phyloP scores from a whole-genome alignment of 2,113 vertebrate species.

The Ptychochromis oligacanthus region DNA sequence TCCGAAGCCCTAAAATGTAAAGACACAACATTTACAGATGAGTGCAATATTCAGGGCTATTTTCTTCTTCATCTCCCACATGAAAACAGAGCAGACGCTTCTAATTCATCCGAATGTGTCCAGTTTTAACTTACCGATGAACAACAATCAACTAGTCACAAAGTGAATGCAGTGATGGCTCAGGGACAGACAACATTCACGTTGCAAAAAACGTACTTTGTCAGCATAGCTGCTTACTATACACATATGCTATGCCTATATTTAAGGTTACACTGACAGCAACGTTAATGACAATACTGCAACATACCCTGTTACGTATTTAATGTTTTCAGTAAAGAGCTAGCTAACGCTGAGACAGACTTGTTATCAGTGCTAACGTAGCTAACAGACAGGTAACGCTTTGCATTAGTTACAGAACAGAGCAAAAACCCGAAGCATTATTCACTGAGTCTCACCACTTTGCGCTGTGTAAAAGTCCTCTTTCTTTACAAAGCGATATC shows the following conservation, averaged over 20 bases:
- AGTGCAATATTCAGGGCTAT: background rate
- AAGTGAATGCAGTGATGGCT: background rate
- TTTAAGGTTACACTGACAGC: background rate
- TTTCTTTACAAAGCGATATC: conserved; percentile 90
- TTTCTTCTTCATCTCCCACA: background rate
- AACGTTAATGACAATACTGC: background rate
- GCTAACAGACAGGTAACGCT: conserved; percentile 29
- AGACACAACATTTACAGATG: background rate
- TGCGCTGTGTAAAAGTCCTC: conserved; percentile 93
- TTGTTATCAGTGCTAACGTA: conserved; percentile 39
- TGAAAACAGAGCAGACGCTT: too few species aligned
- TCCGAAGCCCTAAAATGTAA: conserved; percentile 88
- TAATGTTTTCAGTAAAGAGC: background rate
- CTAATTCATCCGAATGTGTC: background rate
- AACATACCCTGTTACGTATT: background rate
- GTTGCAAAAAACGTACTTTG: background rate
- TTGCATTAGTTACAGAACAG: background rate
- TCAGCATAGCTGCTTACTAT: background rate
- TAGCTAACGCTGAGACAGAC: background rate
- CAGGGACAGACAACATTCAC: background rate
- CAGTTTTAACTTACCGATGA: background rate
- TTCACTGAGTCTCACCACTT: conserved; percentile 86
- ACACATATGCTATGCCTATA: background rate
- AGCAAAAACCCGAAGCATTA: background rate
- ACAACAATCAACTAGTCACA: background rate